A percentile compares a stretch with the other conserved stretches of the same genome.
These are phyloP conservation scores for Epinotia ramella DNA, from an alignment of 2,888 invertebrate species.

Conservation along the genomic window DNA sequence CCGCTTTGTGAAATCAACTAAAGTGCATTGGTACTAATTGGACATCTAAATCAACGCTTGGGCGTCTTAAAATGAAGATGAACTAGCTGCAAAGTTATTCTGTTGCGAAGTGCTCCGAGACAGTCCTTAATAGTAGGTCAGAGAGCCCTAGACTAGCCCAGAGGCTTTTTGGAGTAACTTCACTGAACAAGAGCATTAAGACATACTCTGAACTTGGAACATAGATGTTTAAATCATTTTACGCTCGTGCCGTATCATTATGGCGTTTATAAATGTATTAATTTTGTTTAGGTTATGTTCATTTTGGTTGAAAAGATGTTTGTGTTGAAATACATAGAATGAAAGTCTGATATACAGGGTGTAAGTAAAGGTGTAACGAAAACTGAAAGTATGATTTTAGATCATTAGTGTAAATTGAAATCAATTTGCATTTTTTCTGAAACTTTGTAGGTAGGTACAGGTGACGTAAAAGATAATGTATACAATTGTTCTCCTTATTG, in stretches of 20 bases:
- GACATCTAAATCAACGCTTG: not conserved
- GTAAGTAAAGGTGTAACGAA: not conserved
- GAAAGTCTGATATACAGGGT: not conserved
- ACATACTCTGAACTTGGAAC: constrained; percentile 35
- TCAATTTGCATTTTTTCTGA: too few species aligned
- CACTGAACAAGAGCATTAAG: constrained; percentile 42
- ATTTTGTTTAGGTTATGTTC: constrained; percentile 29
- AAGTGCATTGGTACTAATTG: not conserved
- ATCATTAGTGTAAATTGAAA: too few species aligned
- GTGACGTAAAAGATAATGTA: too few species aligned
- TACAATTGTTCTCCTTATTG: too few species aligned
- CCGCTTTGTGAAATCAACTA: not conserved
- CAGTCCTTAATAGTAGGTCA: constrained; percentile 79
- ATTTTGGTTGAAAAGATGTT: not conserved
- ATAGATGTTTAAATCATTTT: constrained; percentile 45
- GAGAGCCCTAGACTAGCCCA: constrained; percentile 64
- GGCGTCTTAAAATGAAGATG: constrained; percentile 16
- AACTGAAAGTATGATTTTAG: not conserved
- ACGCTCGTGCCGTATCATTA: constrained; percentile 41
- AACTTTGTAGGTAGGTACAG: too few species aligned
- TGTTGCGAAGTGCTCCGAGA: constrained; percentile 67
- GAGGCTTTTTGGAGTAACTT: constrained; percentile 46
- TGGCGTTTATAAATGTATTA: constrained; percentile 33
- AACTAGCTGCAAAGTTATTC: constrained; percentile 16
- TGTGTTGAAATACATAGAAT: not conserved